These are phyloP conservation scores for Leptinotarsa lineolata DNA, from an alignment of 1,140 invertebrate genomes.

Conservation along the genomic window DNA sequence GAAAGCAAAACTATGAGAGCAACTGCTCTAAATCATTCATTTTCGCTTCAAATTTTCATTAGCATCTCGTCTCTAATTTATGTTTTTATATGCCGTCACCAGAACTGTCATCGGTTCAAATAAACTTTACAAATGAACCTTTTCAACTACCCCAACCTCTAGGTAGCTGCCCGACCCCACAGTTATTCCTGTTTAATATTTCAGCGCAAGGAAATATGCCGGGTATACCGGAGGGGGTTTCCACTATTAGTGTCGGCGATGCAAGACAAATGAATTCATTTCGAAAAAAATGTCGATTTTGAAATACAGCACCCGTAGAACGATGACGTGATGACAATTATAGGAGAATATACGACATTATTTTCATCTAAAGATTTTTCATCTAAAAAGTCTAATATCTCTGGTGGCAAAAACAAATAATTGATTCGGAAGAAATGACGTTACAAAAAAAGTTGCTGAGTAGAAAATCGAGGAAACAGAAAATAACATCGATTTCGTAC, in stretches of 20 bases:
- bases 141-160: conserved; percentile 15
- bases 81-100: conserved; percentile 17
- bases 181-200: conserved; percentile 29
- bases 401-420: too few species aligned
- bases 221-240: conserved; percentile 8
- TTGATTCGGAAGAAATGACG: too few species aligned
- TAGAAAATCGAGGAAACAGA: too few species aligned
- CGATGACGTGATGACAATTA: too few species aligned
- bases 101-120: conserved; percentile 19
- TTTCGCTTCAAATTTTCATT: conserved; percentile 7
- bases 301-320: too few species aligned
- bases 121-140: conserved; percentile 27
- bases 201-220: conserved; percentile 28
- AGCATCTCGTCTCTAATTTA: conserved; percentile 20
- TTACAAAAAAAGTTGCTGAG: too few species aligned
- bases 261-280: conserved; percentile 8
- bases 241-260: conserved; percentile 18
- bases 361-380: too few species aligned
- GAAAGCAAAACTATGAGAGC: not conserved
- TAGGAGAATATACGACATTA: too few species aligned
- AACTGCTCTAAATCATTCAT: not conserved
- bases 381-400: too few species aligned
- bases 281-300: too few species aligned
- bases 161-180: conserved; percentile 25
- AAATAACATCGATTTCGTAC: too few species aligned